These are phyloP conservation scores for Conchocele bisecta DNA, from an alignment of 2,888 invertebrate species.

Conservation along the genomic window DNA sequence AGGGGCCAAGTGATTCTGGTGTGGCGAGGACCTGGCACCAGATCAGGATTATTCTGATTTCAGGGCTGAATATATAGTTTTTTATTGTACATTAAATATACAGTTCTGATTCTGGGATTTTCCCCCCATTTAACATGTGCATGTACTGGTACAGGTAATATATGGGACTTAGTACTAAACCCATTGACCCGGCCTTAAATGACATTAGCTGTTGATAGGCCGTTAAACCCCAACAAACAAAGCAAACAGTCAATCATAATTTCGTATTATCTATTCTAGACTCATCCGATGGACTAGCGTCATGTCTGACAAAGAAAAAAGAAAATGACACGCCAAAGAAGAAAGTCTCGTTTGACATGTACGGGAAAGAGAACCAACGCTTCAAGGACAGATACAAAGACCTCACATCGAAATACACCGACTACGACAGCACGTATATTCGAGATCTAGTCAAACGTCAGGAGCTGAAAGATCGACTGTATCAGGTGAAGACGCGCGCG, in stretches of 20 bases:
- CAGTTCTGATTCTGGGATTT: too few relatives aligned
- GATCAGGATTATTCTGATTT: too few relatives aligned
- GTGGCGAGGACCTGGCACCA: too few relatives aligned
- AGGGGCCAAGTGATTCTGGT: too few relatives aligned
- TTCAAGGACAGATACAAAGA: conserved; percentile 60
- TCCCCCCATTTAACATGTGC: too few relatives aligned
- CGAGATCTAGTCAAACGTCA: conserved; percentile 65
- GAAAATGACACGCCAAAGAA: conserved; percentile 76
- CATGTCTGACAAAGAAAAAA: conserved; percentile 71
- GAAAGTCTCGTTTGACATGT: conserved; percentile 76
- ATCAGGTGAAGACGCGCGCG: conserved; percentile 66
- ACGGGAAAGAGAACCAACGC: conserved; percentile 75
- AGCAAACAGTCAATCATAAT: background rate
- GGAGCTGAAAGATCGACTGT: conserved; percentile 71
- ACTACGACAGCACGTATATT: conserved; percentile 64
- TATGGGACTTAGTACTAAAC: too few relatives aligned
- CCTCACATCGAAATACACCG: conserved; percentile 55
- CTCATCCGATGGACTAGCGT: conserved; percentile 60
- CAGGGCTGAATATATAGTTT: too few relatives aligned
- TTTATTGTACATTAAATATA: too few relatives aligned
- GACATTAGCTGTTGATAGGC: too few relatives aligned
- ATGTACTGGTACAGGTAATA: too few relatives aligned
- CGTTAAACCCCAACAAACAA: background rate
- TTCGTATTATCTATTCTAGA: conserved; percentile 51
- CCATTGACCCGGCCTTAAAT: too few relatives aligned